Evolutionary conservation across 2,113 vertebrate species (phyloP).

Genomic region (Camelus bactrianus): DNA sequence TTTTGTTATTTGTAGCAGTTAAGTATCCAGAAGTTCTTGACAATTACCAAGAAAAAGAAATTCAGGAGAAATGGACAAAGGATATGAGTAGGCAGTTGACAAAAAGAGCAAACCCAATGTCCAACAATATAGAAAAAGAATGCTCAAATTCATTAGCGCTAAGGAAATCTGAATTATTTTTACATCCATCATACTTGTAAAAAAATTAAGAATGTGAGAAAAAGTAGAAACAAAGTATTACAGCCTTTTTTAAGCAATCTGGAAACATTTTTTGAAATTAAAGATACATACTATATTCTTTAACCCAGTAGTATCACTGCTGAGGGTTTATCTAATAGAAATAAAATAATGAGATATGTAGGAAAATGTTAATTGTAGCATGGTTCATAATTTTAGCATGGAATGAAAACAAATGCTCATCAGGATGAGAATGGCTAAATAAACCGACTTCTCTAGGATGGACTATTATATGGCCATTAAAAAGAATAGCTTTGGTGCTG

Average conservation of each 20-base stretch:
- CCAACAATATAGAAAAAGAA: not conserved
- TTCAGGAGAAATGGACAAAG: not conserved
- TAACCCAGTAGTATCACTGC: not conserved
- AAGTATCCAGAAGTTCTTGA: not conserved
- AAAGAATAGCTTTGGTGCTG: not conserved
- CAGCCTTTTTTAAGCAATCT: not conserved
- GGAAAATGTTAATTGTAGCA: not conserved
- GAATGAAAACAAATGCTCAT: not conserved
- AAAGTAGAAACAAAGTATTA: conserved; percentile 43
- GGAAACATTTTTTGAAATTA: conserved; percentile 3
- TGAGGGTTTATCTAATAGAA: conserved; percentile 36
- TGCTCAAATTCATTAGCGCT: conserved; percentile 8
- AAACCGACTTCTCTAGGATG: not conserved
- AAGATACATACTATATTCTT: not conserved
- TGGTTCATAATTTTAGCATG: not conserved
- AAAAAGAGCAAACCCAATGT: not conserved
- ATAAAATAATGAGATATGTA: not conserved
- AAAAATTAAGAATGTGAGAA: not conserved
- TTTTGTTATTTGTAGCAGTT: conserved; percentile 16
- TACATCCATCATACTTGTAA: not conserved
- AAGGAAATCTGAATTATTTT: conserved; percentile 34
- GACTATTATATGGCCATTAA: not conserved
- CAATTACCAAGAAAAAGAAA: conserved; percentile 19
- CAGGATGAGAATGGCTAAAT: not conserved
- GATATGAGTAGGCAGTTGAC: not conserved